Percentiles rank a stretch among this genome's conserved stretches.
phyloP scores from a whole-genome alignment of 2,888 invertebrate species.

The Caenorhabditis doughertyi region DNA sequence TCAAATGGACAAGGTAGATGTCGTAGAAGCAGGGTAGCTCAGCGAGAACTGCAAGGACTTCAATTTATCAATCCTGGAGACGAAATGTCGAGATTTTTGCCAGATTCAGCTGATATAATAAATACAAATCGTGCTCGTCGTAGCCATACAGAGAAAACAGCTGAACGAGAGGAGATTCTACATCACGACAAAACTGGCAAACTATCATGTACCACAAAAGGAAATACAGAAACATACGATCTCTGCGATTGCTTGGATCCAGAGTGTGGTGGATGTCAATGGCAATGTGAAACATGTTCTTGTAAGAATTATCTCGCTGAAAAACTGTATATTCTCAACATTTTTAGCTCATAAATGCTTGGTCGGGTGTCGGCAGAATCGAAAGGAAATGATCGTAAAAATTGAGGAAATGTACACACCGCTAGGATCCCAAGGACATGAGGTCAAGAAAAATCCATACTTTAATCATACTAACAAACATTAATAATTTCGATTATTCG shows the following conservation, averaged over 20 bases:
- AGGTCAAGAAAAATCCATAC: conserved; percentile 2
- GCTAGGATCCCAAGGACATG: conserved; percentile 7
- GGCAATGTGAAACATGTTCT: conserved; percentile 51
- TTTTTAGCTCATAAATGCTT: conserved; percentile 55
- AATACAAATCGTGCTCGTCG: conserved; percentile 26
- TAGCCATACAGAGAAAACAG: background rate
- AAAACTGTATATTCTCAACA: too few relatives aligned
- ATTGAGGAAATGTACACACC: conserved; percentile 50
- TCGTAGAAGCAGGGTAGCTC: background rate
- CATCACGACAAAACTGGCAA: conserved; percentile 44
- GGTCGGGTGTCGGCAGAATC: conserved; percentile 38
- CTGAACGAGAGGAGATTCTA: conserved; percentile 1
- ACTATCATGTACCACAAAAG: conserved; percentile 8
- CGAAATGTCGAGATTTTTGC: conserved; percentile 32
- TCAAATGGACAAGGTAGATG: background rate
- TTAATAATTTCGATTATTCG: background rate
- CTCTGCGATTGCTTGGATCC: conserved; percentile 46
- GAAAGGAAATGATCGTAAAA: conserved; percentile 31
- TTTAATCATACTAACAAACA: conserved; percentile 6
- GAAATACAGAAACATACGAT: conserved; percentile 13
- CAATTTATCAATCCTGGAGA: conserved; percentile 44
- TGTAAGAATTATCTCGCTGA: conserved; percentile 22
- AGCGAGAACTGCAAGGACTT: conserved; percentile 35
- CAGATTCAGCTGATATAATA: conserved; percentile 24
- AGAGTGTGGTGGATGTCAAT: conserved; percentile 48